Conservation (phyloP, 1,140 invertebrate species). For the Tribolium madens region DNA sequence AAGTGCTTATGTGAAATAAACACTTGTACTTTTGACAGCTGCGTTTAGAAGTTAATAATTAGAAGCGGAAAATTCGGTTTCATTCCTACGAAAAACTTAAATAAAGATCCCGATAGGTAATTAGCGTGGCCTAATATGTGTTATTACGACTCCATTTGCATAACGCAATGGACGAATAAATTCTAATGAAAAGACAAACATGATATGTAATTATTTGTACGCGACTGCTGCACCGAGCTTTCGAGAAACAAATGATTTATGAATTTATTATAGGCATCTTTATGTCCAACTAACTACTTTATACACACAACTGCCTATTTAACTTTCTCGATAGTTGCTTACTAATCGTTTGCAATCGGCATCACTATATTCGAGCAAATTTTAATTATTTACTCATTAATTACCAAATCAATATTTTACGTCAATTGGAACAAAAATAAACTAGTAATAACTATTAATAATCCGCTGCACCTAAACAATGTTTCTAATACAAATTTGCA, state of each 20-base stretch:
- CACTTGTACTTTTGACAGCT: slow-evolving; percentile 44
- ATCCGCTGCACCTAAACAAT: too few relatives aligned
- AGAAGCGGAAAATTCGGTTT: slow-evolving; percentile 23
- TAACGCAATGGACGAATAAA: slow-evolving; percentile 31
- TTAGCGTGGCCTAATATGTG: slow-evolving; percentile 19
- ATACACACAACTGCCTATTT: background rate
- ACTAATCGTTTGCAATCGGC: too few relatives aligned
- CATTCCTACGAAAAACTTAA: slow-evolving; percentile 2
- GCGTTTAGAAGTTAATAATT: slow-evolving; percentile 44
- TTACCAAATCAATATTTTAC: too few relatives aligned
- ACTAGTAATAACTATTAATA: too few relatives aligned
- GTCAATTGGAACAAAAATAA: too few relatives aligned
- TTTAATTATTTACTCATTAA: too few relatives aligned
- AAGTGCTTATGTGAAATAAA: slow-evolving; percentile 43
- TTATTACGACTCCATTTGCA: slow-evolving; percentile 36
- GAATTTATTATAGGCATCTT: slow-evolving; percentile 8
- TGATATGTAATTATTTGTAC: slow-evolving; percentile 28
- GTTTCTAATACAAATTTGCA: too few relatives aligned
- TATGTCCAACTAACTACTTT: background rate
- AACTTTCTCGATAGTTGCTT: too few relatives aligned
- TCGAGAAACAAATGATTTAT: slow-evolving; percentile 17
- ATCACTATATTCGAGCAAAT: too few relatives aligned
- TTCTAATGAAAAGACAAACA: slow-evolving; percentile 38
- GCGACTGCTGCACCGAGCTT: slow-evolving; percentile 22
- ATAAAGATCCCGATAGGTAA: slow-evolving; percentile 34